These are phyloP conservation scores for Rhipidura dahli DNA, from an alignment of 2,113 vertebrate genomes.

Conservation along the genomic window DNA sequence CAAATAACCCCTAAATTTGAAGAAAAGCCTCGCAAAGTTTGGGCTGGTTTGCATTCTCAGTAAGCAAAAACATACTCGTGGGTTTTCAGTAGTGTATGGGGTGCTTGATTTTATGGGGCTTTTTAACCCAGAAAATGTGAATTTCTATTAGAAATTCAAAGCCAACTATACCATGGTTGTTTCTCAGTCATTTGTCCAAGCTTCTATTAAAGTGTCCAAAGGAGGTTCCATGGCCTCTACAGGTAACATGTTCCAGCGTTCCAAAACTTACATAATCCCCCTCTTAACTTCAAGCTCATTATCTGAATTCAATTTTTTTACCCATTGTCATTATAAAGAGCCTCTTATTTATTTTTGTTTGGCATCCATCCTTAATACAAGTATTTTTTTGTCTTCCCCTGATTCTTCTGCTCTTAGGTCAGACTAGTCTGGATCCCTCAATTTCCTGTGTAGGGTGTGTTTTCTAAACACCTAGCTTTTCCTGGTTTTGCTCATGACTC, in stretches of 20 bases:
- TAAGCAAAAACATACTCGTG: background rate
- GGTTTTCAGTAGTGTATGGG: background rate
- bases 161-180: background rate
- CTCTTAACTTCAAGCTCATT: background rate
- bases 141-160: background rate
- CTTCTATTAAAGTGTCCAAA: background rate
- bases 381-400: background rate
- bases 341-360: background rate
- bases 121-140: background rate
- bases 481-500: background rate
- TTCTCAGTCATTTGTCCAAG: background rate
- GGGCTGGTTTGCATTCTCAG: background rate
- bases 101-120: fast-evolving
- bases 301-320: background rate
- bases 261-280: background rate
- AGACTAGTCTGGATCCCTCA: background rate
- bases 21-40: background rate
- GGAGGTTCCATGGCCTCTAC: background rate
- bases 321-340: background rate
- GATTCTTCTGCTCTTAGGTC: background rate
- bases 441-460: background rate
- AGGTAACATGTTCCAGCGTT: background rate
- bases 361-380: background rate
- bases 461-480: background rate
- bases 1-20: background rate